A percentile compares a stretch with the other conserved stretches of the same genome.
Evolutionary conservation across 2,797 vertebrate genomes (phyloP).

Genomic region (Macropus fuliginosus): DNA sequence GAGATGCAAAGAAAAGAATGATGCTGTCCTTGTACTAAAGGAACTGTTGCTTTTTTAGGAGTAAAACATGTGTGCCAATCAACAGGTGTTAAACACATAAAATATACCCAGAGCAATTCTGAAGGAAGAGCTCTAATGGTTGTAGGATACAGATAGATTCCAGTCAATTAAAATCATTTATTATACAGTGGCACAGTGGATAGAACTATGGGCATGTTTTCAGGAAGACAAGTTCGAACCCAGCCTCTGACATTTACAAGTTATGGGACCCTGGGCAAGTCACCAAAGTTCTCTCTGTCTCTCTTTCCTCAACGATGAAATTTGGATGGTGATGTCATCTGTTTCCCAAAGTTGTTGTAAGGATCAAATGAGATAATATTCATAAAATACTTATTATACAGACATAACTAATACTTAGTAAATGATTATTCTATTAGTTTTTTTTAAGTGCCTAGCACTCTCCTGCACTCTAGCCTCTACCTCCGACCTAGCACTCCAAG

Average conservation of each 20-base stretch:
- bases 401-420: background rate
- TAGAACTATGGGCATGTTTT: background rate
- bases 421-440: background rate
- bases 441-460: background rate
- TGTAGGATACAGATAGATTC: background rate
- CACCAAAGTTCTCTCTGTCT: background rate
- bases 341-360: background rate
- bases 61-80: background rate
- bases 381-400: background rate
- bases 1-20: background rate
- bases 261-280: background rate
- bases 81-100: background rate
- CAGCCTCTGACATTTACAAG: background rate
- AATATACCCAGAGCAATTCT: background rate
- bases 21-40: background rate
- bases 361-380: background rate
- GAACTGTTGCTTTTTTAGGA: background rate
- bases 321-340: background rate
- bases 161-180: background rate
- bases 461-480: background rate
- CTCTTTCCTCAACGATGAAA: background rate
- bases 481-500: background rate
- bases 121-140: background rate
- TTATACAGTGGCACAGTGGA: background rate
- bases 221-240: background rate